These are phyloP conservation scores for Hybognathus amarus DNA, from an alignment of 2,797 vertebrate species.

Conservation along the genomic window DNA sequence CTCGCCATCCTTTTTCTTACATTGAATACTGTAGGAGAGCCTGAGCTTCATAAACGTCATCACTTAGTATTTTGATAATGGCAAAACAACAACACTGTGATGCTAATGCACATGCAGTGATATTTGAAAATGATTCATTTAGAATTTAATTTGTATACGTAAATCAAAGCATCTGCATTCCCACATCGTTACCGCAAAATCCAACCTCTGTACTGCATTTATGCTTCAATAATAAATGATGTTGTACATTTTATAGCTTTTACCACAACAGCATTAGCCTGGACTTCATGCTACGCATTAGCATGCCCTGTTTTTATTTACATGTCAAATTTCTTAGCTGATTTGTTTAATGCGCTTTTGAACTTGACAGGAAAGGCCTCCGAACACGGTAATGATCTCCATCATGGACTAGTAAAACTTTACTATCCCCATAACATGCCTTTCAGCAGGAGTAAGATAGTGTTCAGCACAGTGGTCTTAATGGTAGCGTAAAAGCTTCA, in stretches of 20 bases:
- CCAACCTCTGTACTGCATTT: constrained; percentile 10
- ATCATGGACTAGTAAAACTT: constrained; percentile 73
- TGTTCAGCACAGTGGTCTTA: constrained; percentile 63
- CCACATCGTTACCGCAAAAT: background rate
- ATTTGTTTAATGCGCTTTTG: constrained; percentile 66
- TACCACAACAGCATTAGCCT: constrained; percentile 12
- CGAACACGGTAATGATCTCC: constrained; percentile 71
- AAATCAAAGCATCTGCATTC: background rate
- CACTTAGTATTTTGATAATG: background rate
- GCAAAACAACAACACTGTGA: background rate
- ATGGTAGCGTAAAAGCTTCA: constrained; percentile 62
- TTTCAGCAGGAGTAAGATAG: constrained; percentile 66
- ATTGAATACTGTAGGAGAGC: constrained; percentile 51
- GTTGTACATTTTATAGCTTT: constrained; percentile 29
- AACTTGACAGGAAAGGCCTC: constrained; percentile 67
- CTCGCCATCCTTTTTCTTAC: constrained; percentile 51
- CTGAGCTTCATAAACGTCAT: constrained; percentile 28
- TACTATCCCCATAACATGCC: constrained; percentile 74
- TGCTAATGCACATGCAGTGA: background rate
- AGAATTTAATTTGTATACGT: background rate
- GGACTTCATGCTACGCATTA: constrained; percentile 35
- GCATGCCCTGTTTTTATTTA: constrained; percentile 59
- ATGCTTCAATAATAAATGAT: constrained; percentile 41
- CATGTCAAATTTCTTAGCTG: constrained; percentile 59
- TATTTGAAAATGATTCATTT: too few species aligned